Evolutionary conservation across 2,797 vertebrate species (phyloP), one percentile per base, ranked within the genome.

Genomic region (Hypotaenidia philippensis): DNA sequence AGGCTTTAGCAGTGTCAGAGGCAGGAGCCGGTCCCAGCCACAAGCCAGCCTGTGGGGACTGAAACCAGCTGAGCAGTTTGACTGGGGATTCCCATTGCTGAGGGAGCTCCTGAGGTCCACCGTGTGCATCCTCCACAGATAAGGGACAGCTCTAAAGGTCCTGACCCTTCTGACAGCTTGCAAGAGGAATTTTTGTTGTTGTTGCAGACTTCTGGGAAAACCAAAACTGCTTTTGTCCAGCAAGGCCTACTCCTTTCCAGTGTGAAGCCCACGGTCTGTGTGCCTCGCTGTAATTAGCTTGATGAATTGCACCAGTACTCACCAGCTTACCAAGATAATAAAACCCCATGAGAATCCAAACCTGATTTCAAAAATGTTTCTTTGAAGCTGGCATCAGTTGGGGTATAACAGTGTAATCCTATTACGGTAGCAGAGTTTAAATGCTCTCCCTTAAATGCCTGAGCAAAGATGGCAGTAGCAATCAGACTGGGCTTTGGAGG

Each of bases 121-220:
- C 2, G 2, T 1, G 1, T 4, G 18, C n/a, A 32, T 44, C 7
- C 1, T 16, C 9, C 7, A 0, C 0, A 1, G n/a, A 40, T 25
- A 26, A 9, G 45, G 25, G 47, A 45, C 19, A 55, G 6, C 8
- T 38, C 32, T 26, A 49, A 8, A 44, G 29, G 13, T 14, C 47
- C 66, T 61, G 47, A 29, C 50, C 80, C 21, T 19, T 27, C 47
- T 8, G 23, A 13, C 11, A 61, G 63, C 41, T 40, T 55, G 8
- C 55, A 27, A 29, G 23, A 20, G 6, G 45, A 44, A 47, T 47
- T 47, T 21, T 21, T 45, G 10, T 47, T 47, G 45, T 22, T 47
- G 45, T 18, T 64, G 32, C 14, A 45, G 40, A 16, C 4, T 90
- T 40, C 41, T 14, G 11, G 69, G 26, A 87, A 87, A 77, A 49